These are phyloP conservation scores for Micromys minutus DNA, from an alignment of 2,113 vertebrate species.

Conservation along the genomic window DNA sequence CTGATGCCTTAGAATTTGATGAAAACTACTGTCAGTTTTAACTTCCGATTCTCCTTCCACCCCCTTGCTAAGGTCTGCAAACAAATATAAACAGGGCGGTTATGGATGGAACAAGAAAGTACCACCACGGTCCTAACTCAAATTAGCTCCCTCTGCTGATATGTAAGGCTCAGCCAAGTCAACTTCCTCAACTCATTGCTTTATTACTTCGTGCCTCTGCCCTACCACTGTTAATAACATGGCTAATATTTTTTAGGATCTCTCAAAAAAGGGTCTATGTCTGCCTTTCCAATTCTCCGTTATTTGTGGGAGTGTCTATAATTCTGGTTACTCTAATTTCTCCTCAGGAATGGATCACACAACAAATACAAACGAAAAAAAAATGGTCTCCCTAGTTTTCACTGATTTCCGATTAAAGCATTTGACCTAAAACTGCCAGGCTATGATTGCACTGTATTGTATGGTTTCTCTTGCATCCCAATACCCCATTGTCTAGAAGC, in stretches of 20 bases:
- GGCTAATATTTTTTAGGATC: not conserved
- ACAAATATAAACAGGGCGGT: not conserved
- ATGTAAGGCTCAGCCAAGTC: not conserved
- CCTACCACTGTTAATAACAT: not conserved
- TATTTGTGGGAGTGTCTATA: not conserved
- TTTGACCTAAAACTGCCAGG: conserved; percentile 22
- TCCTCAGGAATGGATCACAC: not conserved
- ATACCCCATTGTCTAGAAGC: not conserved
- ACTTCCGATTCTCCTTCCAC: not conserved
- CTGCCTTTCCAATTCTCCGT: not conserved
- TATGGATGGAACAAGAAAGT: not conserved
- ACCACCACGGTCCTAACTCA: not conserved
- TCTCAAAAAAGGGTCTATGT: not conserved
- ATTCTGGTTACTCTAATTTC: not conserved
- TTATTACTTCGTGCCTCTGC: not conserved
- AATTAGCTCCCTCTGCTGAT: not conserved
- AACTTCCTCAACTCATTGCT: not conserved
- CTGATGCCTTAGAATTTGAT: conserved; percentile 24
- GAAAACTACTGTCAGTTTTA: conserved; percentile 22
- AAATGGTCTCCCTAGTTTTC: not conserved
- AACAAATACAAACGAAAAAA: conserved; percentile 22
- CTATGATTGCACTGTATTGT: not conserved
- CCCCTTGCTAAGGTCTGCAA: not conserved
- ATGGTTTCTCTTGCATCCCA: not conserved
- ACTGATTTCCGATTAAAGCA: not conserved